These are phyloP conservation scores for Monopis laevigella DNA, from an alignment of 2,888 invertebrate genomes.

Conservation along the genomic window DNA sequence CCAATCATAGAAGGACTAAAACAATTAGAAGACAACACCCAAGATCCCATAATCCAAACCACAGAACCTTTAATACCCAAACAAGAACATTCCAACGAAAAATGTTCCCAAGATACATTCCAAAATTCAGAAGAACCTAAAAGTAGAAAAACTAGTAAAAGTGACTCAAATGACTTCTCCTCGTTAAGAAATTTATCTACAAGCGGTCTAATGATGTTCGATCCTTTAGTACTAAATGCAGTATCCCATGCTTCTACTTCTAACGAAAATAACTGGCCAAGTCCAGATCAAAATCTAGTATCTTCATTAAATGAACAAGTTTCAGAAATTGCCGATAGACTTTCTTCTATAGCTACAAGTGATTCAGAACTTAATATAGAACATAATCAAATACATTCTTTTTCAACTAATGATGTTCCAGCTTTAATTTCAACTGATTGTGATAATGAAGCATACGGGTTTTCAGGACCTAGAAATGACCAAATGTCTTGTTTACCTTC, in stretches of 20 bases:
- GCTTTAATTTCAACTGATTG: conserved; percentile 39
- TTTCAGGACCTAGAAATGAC: conserved; percentile 42
- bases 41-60: conserved; percentile 17
- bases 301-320: conserved; percentile 61
- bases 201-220: conserved; percentile 59
- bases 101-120: conserved; percentile 37
- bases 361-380: conserved; percentile 42
- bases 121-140: conserved; percentile 30
- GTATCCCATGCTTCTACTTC: conserved; percentile 34
- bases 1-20: conserved; percentile 55
- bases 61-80: conserved; percentile 1
- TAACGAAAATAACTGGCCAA: conserved; percentile 34
- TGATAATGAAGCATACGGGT: conserved; percentile 32
- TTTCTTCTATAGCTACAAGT: conserved; percentile 47
- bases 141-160: conserved; percentile 43
- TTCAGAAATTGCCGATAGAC: conserved; percentile 54
- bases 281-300: conserved; percentile 54
- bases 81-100: conserved; percentile 25
- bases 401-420: conserved; percentile 53
- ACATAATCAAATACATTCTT: conserved; percentile 46
- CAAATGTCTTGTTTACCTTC: conserved; percentile 65
- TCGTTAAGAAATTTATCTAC: conserved; percentile 54
- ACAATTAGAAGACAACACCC: conserved; percentile 34
- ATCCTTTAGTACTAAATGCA: conserved; percentile 55
- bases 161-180: conserved; percentile 42